Evolutionary conservation across 1,140 invertebrate species (phyloP), one percentile per base, ranked within the genome.

Genomic region (Carcinoscorpius rotundicauda): DNA sequence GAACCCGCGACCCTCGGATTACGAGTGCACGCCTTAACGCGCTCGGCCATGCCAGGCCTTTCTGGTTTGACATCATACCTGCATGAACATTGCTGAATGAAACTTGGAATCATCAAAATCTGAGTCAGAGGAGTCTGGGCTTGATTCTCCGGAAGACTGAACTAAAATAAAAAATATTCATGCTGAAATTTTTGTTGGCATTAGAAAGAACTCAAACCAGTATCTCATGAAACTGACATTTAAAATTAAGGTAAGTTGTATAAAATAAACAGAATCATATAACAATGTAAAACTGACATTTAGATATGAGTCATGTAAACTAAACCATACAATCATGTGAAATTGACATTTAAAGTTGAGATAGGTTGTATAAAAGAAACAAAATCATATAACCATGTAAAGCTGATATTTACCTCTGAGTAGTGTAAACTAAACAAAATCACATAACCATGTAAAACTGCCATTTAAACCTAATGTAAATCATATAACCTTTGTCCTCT

Each of bases 101-200:
- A 75, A 70, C 55, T 72, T 74, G 51, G 68, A 73, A 65, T 78
- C 77, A 68, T 78, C 77, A 53, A 77, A 77, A 62, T 86, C 88
- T 1, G 87, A 87, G 59, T 78, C 80, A 83, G 87, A 75, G 84
- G 88, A 71, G 84, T 86, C 75, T 84, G 87, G 74, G 82, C 87
- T 68, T 82, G 86, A 60, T 83, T 84, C 66, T 85, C 85, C 73
- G 61, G 71, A 72, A 63, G 73, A 71, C 8, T 57, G 49, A 57
- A 53, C 8, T 6, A 29, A 29, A 29, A 29, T 29, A 29, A 29
- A 29, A 29, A 29, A 29, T 29, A 29, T 29, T 29, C 29, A 29
- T 29, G 29, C 29, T 29, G 29, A 29, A 29, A 29, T 29, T 29
- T 29, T 29, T 29, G 29, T 2, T 29, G 29, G 29, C 0, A 29